These are phyloP conservation scores for Ia io DNA, from an alignment of 2,113 vertebrate genomes.

Conservation along the genomic window DNA sequence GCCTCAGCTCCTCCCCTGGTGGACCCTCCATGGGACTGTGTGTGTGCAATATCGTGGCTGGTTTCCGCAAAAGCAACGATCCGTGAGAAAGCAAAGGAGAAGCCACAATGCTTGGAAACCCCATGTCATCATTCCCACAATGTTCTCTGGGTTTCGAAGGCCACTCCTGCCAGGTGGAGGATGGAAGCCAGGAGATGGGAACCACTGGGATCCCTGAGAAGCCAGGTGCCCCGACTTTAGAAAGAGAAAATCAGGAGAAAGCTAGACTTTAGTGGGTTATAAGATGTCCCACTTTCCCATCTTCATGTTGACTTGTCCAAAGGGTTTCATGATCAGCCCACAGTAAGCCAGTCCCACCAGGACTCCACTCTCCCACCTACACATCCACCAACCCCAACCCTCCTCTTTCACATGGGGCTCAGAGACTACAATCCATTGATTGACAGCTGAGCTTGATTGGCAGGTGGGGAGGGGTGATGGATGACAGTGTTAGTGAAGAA, in stretches of 20 bases:
- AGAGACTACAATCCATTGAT: neutral
- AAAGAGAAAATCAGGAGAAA: too few species aligned
- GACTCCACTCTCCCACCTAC: neutral
- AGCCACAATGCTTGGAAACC: neutral
- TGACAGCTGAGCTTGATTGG: neutral
- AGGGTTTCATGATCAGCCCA: neutral
- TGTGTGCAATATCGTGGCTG: neutral
- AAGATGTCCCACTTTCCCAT: neutral
- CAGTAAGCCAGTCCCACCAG: neutral
- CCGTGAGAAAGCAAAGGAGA: neutral
- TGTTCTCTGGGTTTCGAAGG: too few species aligned
- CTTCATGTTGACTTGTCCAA: neutral
- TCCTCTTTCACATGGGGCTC: neutral
- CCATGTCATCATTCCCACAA: neutral
- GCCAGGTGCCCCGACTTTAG: neutral
- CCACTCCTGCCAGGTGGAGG: neutral
- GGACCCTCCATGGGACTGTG: neutral
- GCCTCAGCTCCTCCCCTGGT: fast-evolving
- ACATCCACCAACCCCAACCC: neutral
- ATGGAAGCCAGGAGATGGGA: too few species aligned
- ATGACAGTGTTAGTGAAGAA: neutral
- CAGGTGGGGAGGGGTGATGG: neutral
- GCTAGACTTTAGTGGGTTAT: too few species aligned
- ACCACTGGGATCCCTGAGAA: neutral
- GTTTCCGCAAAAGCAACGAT: neutral